Base-by-base conservation (phyloP, 2,888 invertebrate genomes). In the Leucophenga maculata region DNA sequence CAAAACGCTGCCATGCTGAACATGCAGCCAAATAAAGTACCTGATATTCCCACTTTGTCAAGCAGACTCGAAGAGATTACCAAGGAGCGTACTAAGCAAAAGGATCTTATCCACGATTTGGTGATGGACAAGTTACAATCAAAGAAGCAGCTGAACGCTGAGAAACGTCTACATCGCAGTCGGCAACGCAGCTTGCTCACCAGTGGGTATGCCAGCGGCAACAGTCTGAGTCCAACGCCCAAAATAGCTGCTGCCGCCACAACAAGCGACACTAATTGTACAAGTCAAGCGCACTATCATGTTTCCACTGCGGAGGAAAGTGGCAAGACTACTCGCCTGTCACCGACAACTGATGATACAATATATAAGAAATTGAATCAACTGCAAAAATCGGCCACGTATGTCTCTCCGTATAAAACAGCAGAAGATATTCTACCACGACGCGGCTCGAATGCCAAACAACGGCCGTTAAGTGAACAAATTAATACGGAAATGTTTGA, bases 51-150 rank as follows among this genome's bases (percentile, higher is more conserved):
- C 90, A 91, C 92, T 1, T 92, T 93, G 3, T 91, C 91, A 1
- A 90, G 92, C 69, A 93, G 93, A 85, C 90, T 94, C 68, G 94
- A 95, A 85, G 93, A 94, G 88, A 91, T 96, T 46, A 93, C 93
- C 74, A 92, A 93, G 83, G 95, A 95, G 85, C 90, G 95, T 68
- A 93, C 93, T 50, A 93, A 94, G 83, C 95, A 96, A 87, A 95
- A 95, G 75, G 94, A 93, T 85, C 90, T 96, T 31, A 94, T 96
- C 60, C 92, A 95, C 80, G 93, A 95, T 85, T 90, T 96, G 88
- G 93, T 96, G 66, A 92, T 96, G 91, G 94, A 94, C 83, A 93
- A 94, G 87, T 89, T 95, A 79, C 91, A 92, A 78, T 91, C 92
- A 1, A 92, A 93, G 79, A 93, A 92, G 77, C 92, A 92, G 77